Evolutionary conservation across 2,888 invertebrate genomes (phyloP).

Genomic region (Melanostoma mellinum): DNA sequence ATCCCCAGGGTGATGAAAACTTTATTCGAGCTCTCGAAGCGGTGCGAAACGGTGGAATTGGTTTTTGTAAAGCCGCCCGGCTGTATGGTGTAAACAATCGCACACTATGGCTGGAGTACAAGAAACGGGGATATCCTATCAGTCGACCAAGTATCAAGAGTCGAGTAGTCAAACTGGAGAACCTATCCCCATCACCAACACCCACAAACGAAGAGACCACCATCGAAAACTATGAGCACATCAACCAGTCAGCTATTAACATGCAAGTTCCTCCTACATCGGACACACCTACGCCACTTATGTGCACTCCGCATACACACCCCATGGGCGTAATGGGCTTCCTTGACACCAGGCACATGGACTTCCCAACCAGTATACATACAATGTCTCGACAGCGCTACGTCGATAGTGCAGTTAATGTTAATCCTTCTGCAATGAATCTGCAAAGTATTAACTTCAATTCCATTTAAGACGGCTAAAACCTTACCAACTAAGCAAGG

Average conservation of each 20-base stretch:
- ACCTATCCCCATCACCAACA: slow-evolving; percentile 85
- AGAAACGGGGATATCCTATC: slow-evolving; percentile 92
- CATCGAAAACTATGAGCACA: slow-evolving; percentile 81
- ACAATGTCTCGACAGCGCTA: slow-evolving; percentile 83
- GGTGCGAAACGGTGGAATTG: slow-evolving; percentile 91
- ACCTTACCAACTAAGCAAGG: slow-evolving; percentile 41
- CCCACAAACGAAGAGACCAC: slow-evolving; percentile 81
- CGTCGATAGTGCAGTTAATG: slow-evolving; percentile 81
- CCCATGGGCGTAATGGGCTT: slow-evolving; percentile 87
- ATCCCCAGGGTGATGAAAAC: slow-evolving; percentile 92
- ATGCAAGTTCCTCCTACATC: slow-evolving; percentile 82
- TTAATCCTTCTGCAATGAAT: slow-evolving; percentile 86
- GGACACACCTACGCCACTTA: slow-evolving; percentile 83
- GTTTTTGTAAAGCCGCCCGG: slow-evolving; percentile 92
- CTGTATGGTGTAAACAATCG: slow-evolving; percentile 93
- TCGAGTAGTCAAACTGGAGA: slow-evolving; percentile 87
- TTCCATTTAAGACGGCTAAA: slow-evolving; percentile 85
- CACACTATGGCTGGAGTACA: slow-evolving; percentile 92
- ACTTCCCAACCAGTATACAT: slow-evolving; percentile 85
- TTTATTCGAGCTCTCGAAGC: slow-evolving; percentile 92
- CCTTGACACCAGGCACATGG: slow-evolving; percentile 88
- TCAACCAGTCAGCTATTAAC: slow-evolving; percentile 80
- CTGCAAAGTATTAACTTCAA: slow-evolving; percentile 90
- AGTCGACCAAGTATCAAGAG: slow-evolving; percentile 90
- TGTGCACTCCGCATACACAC: slow-evolving; percentile 85